Base-by-base conservation (phyloP, 2,888 invertebrate species). In the Rhopalosiphum nymphaeae region DNA sequence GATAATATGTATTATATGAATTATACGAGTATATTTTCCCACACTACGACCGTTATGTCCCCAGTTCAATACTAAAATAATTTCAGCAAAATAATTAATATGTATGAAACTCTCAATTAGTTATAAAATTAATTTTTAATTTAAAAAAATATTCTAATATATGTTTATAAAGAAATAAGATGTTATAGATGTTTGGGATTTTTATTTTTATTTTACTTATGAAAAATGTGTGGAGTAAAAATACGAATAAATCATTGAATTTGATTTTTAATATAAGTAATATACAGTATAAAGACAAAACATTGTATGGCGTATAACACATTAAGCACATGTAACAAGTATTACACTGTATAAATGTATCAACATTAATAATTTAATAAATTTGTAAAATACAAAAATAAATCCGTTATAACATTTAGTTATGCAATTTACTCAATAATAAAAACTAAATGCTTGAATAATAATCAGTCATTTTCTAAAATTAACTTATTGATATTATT, bases 391-490 rank as follows among this genome's bases (percentile, higher is more conserved):
- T 92, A 92, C 53, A 92, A 92, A 92, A 92, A 92, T 92, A 92
- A 92, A 78, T 53, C 10, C 4, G 13, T 44, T 57, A 44, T 85
- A 91, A 91, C 56, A 85, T 91, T 78, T 9, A 67, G 36, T 67
- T 78, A 88, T 53, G 53, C 42, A 67, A 53, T 87, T 88, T 53
- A 67, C 87, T 29, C 67, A 53, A 67, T 46, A 93, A 89, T 78
- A 84, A 87, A 89, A 57, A 89, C 56, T 89, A 93, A 89, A 89
- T 84, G 84, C 89, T 49, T 78, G 88, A 89, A 89, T 87, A 92
- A 46, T 67, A 93, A 84, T 93, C 93, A 89, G 93, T 93, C 89
- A 93, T 84, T 88, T 93, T 78, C 93, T 93, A 93, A 56, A 44
- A 88, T 49, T 87, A 61, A 87, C 10, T 84, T 53, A 91, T 85